Conservation (phyloP, 2,797 vertebrate genomes). For the Lepus townsendii region DNA sequence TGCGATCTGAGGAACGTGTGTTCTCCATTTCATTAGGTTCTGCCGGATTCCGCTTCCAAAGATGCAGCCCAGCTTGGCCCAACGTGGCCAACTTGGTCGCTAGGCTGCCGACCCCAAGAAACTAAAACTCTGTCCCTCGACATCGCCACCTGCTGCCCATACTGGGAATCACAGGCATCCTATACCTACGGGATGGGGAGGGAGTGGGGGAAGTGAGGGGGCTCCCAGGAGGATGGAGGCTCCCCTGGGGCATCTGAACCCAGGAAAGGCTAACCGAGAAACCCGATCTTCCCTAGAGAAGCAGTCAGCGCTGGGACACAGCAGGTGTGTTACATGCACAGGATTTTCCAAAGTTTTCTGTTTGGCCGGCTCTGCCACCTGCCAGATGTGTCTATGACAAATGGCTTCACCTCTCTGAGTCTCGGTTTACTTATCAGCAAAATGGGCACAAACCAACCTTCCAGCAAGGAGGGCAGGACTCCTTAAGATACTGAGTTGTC, state of each 20-base stretch:
- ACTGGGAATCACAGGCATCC: neutral
- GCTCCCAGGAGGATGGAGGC: neutral
- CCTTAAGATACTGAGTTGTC: neutral
- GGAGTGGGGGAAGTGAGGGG: neutral
- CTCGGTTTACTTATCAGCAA: constrained; percentile 4
- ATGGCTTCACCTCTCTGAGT: neutral
- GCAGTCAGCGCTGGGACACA: neutral
- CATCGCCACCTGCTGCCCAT: constrained; percentile 83
- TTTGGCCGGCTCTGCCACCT: neutral
- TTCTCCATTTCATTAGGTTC: neutral
- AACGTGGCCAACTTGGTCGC: too few relatives aligned
- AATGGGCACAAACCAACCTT: neutral
- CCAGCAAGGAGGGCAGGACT: neutral
- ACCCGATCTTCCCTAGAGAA: neutral
- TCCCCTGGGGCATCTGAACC: rapidly evolving
- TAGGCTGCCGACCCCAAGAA: rapidly evolving
- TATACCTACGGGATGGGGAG: neutral
- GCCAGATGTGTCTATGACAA: neutral
- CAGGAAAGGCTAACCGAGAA: neutral
- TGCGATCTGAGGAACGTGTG: neutral
- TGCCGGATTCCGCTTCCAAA: neutral
- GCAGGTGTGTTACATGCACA: neutral
- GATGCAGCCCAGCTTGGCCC: neutral
- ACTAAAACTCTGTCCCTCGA: constrained; percentile 37
- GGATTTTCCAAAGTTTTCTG: neutral